phyloP scores from a whole-genome alignment of 2,113 vertebrate species.

The Rhipidura dahli region DNA sequence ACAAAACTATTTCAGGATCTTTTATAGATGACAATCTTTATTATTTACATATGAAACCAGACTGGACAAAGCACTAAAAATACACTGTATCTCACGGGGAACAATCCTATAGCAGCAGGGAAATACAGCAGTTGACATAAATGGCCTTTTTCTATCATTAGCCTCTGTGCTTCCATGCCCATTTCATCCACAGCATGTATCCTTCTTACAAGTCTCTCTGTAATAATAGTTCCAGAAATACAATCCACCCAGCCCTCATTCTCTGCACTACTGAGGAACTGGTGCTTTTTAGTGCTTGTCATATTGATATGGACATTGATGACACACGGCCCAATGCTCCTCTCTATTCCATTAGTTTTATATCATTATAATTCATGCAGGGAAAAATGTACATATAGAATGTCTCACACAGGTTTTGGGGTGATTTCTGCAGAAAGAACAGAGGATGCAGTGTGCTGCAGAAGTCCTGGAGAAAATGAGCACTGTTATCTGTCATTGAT shows the following conservation, averaged over 20 bases:
- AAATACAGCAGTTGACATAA: conserved; percentile 43
- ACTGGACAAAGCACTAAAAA: conserved; percentile 54
- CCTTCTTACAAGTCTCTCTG: conserved; percentile 39
- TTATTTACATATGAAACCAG: conserved; percentile 58
- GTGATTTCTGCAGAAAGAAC: not conserved
- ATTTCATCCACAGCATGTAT: conserved; percentile 55
- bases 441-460: not conserved
- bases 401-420: not conserved
- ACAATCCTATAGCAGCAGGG: conserved; percentile 22
- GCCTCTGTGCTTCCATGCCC: conserved; percentile 31
- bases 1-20: conserved; percentile 31
- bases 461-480: not conserved
- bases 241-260: not conserved
- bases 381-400: not conserved
- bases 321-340: not conserved
- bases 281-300: not conserved
- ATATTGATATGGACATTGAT: not conserved
- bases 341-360: not conserved
- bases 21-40: conserved; percentile 16
- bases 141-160: conserved; percentile 59
- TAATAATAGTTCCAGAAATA: conserved; percentile 60
- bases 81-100: not conserved
- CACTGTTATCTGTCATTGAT: not conserved
- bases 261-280: conserved; percentile 2
- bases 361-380: not conserved